Evolutionary conservation across 2,888 invertebrate genomes (phyloP), one percentile per base, ranked within the genome.

Genomic region (Malthinus flaveolus): DNA sequence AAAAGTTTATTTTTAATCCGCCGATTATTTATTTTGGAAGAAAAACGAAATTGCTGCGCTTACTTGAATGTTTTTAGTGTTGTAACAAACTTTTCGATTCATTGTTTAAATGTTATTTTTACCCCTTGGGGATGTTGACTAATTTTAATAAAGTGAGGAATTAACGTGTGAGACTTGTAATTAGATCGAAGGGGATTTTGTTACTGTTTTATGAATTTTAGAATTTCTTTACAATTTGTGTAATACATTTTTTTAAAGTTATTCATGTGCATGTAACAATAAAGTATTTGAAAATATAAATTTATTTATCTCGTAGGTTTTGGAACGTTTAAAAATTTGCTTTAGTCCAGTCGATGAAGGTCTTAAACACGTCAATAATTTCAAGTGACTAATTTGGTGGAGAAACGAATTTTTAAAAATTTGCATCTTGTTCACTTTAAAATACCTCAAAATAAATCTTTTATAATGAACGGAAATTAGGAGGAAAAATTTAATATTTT

Each of bases 241-340:
- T 51, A 57, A 47, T 47, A 15, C 13, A 15, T 7, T 42, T 35
- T 45, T 46, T 57, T 57, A 33, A 34, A 50, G 45, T 47, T 51
- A 51, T 57, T 57, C 51, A 32, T 57, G 42, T 57, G 51, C 51
- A 57, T 51, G 56, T 57, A 51, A 55, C 48, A 55, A 55, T 55
- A 55, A 56, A 56, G 36, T 32, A 33, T 47, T 12, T 46, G 12
- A 48, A 49, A 56, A 49, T 12, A 50, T 23, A n/a, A n/a, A n/a
- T n/a, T n/a, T n/a, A n/a, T n/a, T n/a, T n/a, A n/a, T n/a, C n/a
- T n/a, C n/a, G n/a, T n/a, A n/a, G n/a, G n/a, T n/a, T n/a, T n/a
- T n/a, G n/a, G n/a, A n/a, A n/a, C n/a, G n/a, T n/a, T n/a, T n/a
- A n/a, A n/a, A n/a, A n/a, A n/a, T n/a, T n/a, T n/a, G n/a, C n/a